Base-by-base conservation (phyloP, 2,797 vertebrate species). In the Carapus acus region DNA sequence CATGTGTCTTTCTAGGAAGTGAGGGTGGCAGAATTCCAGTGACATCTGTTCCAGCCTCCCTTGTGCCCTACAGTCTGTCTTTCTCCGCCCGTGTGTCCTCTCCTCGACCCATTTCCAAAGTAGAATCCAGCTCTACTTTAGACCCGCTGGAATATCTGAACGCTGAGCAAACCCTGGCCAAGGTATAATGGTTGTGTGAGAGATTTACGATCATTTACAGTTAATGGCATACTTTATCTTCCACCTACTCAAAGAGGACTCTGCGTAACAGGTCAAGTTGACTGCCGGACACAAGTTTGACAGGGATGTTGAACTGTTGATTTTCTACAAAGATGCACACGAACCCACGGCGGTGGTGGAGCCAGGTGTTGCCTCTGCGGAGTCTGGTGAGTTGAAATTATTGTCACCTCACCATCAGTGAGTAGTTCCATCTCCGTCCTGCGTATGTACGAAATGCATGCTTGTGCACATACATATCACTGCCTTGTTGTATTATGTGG, bases 261-360 rank as follows among this genome's bases (percentile, higher is more conserved):
- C 15, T 65, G 24, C 38, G 20, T 29, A 72, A 37, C 58, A 92
- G 89, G 79, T 90, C 20, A 86, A 82, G 51, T 71, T 93, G 80
- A 76, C 83, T 54, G 67, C 81, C 56, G 91, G 86, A 65, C 87
- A 89, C 69, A 84, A 80, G 66, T 91, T 91, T 84, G 90, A 93
- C 65, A 79, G 74, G 43, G 91, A 92, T 31, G 79, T 94, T 37
- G 87, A 91, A 27, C 67, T 94, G 41, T 70, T 92, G 71, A 76
- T 91, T 46, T 91, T 90, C 79, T 93, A 91, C 62, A 72, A 72
- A 50, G 84, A 89, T 0, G 67, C 85, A 44, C 88, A 91, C 51
- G 73, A 74, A 46, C 90, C 91, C 58, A 85, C 83, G 29, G 86
- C 88, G 36, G 64, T 87, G 55, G 81, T 92, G 71, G 91, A 94